Base-by-base conservation (phyloP, 2,888 invertebrate genomes). In the Volucella inflata region DNA sequence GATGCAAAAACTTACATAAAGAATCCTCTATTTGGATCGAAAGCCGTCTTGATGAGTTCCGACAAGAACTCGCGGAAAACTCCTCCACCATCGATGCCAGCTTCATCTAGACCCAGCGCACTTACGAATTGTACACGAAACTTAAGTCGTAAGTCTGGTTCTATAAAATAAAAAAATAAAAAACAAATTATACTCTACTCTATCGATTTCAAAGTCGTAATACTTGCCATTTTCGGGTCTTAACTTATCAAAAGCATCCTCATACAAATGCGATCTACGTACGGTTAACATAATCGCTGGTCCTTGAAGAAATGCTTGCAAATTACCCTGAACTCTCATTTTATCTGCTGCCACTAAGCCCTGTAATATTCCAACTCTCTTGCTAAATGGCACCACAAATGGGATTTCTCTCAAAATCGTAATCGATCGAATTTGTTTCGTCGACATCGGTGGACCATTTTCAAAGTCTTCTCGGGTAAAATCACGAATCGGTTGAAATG, bases 11-110 rank as follows among this genome's bases (percentile, higher is more conserved):
- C 94, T 93, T 87, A 92, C 92, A 92, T 91, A 91, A 98, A 98
- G 91, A 99, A 96, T 0, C 99, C 99, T 71, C 99, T 94, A 91
- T 98, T 98, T 0, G 99, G 98, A 93, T 99, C 98, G 90, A 99
- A 99, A 0, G 97, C 97, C 0, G 98, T 97, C 94, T 97, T 98
- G 38, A 99, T 94, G 10, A 99, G 93, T 91, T 99, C 98, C 1
- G 97, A 96, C 2, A 99, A 93, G 91, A 99, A 99, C 92, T 99
- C 99, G 59, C 99, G 94, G 90, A 98, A 98, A 12, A 99, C 94
- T 0, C 99, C 99, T 1, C 99, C 99, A 2, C 99, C 99, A 91
- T 99, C 99, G 2, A 99, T 97, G 0, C 99, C 99, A 0, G 98
- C 98, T 91, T 99, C 99, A 89, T 98, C 97, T 12, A 98, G 93